Evolutionary conservation across 2,113 vertebrate genomes (phyloP), one percentile per base, ranked within the genome.

Genomic region (Dryoscopus gambensis): DNA sequence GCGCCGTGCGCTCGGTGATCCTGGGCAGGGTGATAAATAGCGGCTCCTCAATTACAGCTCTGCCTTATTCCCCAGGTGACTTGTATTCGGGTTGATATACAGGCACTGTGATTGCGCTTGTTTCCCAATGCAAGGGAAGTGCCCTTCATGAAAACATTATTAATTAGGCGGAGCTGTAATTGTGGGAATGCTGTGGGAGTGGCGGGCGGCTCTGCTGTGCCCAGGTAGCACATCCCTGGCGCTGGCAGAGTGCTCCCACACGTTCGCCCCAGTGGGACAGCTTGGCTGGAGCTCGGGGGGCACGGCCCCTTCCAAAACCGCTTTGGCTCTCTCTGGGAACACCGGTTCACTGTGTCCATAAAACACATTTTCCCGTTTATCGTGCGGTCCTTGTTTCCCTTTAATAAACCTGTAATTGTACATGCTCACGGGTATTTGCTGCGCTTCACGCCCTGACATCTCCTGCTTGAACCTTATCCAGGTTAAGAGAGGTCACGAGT

Each of bases 371-470:
- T 30, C 3, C 35, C 56, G 1, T 37, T 74, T 78, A 37, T 44
- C 10, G 1, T 15, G 37, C 13, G 35, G 93, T 14, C 50, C 75
- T 69, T 92, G 80, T 95, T 97, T 96, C 94, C 64, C 90, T 55
- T 95, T 95, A 97, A 93, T 92, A 78, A 94, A 96, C 77, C 90
- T 70, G 78, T 94, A 88, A 95, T 92, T 92, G 93, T 96, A 81
- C 83, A 84, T 53, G 91, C 94, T 97, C 91, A 69, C 14, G 28
- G 70, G 69, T 35, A 59, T 67, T 92, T 95, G 90, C 96, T 70
- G 44, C 40, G 93, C 77, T 63, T 65, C 70, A 78, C 33, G 83
- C 86, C 94, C 37, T 79, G 97, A 90, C 93, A 75, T 82, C 91
- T 74, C 79, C 76, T 64, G 89, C 71, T 17, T 71, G 75, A 94